These are phyloP conservation scores for Aptenodytes forsteri DNA, from an alignment of 2,113 vertebrate genomes.

Conservation along the genomic window DNA sequence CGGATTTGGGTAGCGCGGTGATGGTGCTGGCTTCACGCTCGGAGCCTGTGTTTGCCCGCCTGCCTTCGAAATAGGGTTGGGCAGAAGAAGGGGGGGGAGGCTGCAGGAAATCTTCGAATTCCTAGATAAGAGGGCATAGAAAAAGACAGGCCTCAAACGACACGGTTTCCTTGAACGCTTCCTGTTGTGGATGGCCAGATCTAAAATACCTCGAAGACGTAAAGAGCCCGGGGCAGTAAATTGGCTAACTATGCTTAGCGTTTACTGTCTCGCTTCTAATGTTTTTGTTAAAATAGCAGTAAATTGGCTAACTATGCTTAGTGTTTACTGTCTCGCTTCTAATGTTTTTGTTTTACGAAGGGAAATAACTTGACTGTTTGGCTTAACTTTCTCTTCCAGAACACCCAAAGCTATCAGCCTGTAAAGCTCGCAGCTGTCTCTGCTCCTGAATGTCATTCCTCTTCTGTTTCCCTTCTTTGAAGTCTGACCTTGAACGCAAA, in stretches of 20 bases:
- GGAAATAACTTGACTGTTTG: neutral
- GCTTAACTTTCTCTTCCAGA: neutral
- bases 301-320: neutral
- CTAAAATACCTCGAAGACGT: neutral
- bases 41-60: neutral
- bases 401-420: neutral
- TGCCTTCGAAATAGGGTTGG: neutral
- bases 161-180: rapidly evolving
- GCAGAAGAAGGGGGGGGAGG: neutral
- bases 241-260: rapidly evolving
- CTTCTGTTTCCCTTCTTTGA: neutral
- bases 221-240: neutral
- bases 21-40: neutral
- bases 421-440: neutral
- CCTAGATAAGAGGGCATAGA: neutral
- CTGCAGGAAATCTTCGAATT: neutral
- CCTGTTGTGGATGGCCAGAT: too few species aligned
- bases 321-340: rapidly evolving
- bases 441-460: neutral
- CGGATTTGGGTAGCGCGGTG: neutral
- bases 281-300: neutral
- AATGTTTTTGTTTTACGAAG: neutral
- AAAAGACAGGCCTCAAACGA: neutral
- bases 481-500: neutral
- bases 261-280: rapidly evolving